Evolutionary conservation across 2,113 vertebrate genomes (phyloP), one percentile per base, ranked within the genome.

Genomic region (Aspiorhynchus laticeps): DNA sequence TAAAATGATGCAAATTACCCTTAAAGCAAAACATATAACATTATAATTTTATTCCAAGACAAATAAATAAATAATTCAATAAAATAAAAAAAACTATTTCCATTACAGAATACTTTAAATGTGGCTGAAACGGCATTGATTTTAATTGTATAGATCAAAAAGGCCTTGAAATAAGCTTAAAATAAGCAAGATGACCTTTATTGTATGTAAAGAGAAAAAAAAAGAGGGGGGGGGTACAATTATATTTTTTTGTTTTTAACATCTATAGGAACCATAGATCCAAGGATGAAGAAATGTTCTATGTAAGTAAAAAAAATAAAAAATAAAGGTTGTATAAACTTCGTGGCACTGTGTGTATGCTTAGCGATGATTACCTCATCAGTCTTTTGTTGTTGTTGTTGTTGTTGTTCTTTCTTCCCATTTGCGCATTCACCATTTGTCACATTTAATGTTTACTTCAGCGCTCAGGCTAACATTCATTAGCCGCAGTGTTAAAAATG

Each of bases 401-500:
- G n/a, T n/a, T 78, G 24, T n/a, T 61, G 56, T 59, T 61, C 21
- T 61, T 61, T 41, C n/a, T 43, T 80, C 56, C 69, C 48, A 33
- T 43, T 53, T 33, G 56, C 38, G 24, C 69, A 46, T 46, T 56
- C 67, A 46, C 46, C 48, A 56, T 65, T 59, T 82, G 51, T 76
- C 59, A 53, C 31, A 56, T 26, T 43, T 73, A 61, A 82, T 36
- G 46, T 48, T 83, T 73, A 71, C 65, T 43, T 83, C 81, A 53
- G 67, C 19, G 63, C 26, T 79, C 80, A 80, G 78, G 61, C 56
- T 85, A 85, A 89, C 83, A 84, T 56, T 74, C 83, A 85, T 69
- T 74, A 46, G 75, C 81, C 1, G 21, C 2, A 26, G 63, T 65
- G 74, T 80, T 89, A 86, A 89, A 86, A 78, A 88, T 87, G 82